A percentile compares a stretch with the other conserved stretches of the same genome.
These are phyloP conservation scores for Loxodonta africana DNA, from an alignment of 2,113 vertebrate species.

Conservation along the genomic window DNA sequence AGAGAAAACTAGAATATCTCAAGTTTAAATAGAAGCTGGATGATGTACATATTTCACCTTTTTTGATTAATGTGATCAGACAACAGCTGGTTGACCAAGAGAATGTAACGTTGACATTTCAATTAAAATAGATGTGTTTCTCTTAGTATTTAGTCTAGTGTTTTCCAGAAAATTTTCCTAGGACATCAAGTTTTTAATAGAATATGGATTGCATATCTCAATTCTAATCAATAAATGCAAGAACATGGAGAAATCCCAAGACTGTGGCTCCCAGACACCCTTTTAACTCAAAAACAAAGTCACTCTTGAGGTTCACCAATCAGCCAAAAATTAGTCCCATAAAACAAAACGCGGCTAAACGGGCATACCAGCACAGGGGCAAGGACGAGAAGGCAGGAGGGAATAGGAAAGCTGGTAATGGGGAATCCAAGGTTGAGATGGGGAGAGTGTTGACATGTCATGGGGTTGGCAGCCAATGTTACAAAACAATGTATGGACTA, in stretches of 20 bases:
- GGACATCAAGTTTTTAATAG: conserved; percentile 56
- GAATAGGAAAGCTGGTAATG: too few species aligned
- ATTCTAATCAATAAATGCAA: conserved; percentile 52
- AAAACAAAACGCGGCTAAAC: too few species aligned
- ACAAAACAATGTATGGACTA: too few species aligned
- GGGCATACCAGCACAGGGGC: too few species aligned
- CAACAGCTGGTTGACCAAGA: conserved; percentile 14
- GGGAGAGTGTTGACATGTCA: too few species aligned
- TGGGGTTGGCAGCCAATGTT: too few species aligned
- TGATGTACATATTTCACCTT: conserved; percentile 2
- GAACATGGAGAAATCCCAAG: background rate
- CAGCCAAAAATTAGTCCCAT: too few species aligned
- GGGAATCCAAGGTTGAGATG: too few species aligned
- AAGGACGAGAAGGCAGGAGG: too few species aligned
- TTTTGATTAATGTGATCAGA: conserved; percentile 45
- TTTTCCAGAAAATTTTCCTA: conserved; percentile 35
- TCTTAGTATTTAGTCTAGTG: conserved; percentile 28
- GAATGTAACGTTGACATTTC: background rate
- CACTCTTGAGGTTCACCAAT: too few species aligned
- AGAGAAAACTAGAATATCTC: background rate
- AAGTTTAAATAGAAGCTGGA: conserved; percentile 8
- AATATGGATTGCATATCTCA: conserved; percentile 45
- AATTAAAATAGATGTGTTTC: conserved; percentile 7
- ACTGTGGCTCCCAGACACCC: too few species aligned
- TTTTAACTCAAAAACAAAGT: too few species aligned